Base-by-base conservation (phyloP, 1,140 invertebrate genomes). In the Cyclina sinensis region DNA sequence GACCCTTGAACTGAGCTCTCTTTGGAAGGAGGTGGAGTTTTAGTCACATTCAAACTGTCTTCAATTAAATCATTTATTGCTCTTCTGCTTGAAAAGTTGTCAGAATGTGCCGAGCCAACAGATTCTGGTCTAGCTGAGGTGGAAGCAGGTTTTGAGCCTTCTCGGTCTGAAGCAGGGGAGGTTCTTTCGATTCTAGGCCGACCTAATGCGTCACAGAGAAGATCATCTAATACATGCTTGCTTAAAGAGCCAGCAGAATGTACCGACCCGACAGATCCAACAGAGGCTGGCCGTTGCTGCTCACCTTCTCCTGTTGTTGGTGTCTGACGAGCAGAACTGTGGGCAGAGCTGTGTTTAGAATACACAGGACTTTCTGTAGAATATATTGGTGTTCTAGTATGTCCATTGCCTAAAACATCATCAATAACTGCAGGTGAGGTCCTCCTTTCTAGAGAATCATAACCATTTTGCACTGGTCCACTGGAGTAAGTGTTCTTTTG, bases 291-390 rank as follows among this genome's bases (percentile, higher is more conserved):
- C 27, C 88, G 76, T 32, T 88, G 14, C 35, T 88, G 86, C 88
- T 92, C 91, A 9, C 81, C 78, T n/a, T 89, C 80, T 48, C 32
- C 82, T 1, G 91, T 91, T 37, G 46, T 35, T 0, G 92, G 91
- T 43, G 90, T 91, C 21, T 89, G 86, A 46, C 89, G 85, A 18
- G 86, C 83, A 16, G 90, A 91, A 43, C 43, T 16, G 4, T 86
- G 78, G 16, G 51, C 70, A 24, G 89, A 87, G 43, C 80, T 90
- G 48, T 88, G 86, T 39, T 35, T 74, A 2, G 86, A 88, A 74
- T 74, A 35, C 11, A 88, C 86, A 39, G 79, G 79, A 57, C 68
- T 82, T 24, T 88, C 86, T 59, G 86, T 87, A 39, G 51, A 73
- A 62, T 88, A 83, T 35, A 83, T 88, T 30, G 86, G 86, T n/a